Evolutionary conservation across 2,113 vertebrate genomes (phyloP).

Genomic region (Gracilinanus agilis): DNA sequence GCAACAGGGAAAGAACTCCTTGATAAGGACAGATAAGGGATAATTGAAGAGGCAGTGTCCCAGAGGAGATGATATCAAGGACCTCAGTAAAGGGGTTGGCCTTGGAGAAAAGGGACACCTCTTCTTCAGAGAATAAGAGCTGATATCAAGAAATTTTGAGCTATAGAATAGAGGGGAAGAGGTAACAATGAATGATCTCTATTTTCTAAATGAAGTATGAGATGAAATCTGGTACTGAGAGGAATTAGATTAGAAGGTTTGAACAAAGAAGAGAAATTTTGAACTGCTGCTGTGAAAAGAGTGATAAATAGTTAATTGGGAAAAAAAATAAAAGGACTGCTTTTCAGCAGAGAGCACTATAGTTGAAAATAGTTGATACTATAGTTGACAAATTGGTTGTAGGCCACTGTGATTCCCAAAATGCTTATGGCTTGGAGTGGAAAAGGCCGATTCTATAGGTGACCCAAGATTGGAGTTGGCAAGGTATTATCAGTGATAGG

Average conservation of each 20-base stretch:
- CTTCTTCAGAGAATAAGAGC: background rate
- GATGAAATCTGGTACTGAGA: background rate
- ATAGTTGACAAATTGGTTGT: background rate
- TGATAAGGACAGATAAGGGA: background rate
- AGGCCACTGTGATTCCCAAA: background rate
- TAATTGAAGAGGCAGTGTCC: background rate
- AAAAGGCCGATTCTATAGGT: background rate
- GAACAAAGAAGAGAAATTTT: background rate
- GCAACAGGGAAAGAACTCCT: background rate
- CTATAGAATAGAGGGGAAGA: background rate
- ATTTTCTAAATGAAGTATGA: background rate
- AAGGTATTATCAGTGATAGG: background rate
- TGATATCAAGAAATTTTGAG: background rate
- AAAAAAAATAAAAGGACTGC: background rate
- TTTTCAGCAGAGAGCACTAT: background rate
- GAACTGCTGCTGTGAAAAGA: background rate
- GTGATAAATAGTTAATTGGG: background rate
- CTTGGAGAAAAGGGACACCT: background rate
- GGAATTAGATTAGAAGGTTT: background rate
- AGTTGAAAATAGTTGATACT: background rate
- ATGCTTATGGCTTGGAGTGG: background rate
- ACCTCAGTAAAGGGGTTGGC: background rate
- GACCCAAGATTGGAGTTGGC: background rate
- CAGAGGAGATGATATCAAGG: background rate
- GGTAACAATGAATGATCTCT: background rate